Base-by-base conservation (phyloP, 1,140 invertebrate genomes). In the Caenorhabditis remanei region DNA sequence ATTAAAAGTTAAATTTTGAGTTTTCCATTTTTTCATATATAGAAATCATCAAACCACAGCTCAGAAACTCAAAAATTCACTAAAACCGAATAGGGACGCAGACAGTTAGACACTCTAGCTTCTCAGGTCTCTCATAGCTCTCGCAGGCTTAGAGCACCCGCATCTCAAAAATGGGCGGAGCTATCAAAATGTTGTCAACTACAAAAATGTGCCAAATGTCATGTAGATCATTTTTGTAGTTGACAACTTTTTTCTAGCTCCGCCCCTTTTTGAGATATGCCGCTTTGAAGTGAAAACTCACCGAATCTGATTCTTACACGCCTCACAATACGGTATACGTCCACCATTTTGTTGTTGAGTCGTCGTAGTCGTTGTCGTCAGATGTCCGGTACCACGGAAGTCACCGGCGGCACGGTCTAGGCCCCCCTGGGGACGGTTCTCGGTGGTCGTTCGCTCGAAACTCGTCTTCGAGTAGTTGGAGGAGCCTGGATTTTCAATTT, bases 251-350 rank as follows among this genome's bases (percentile, higher is more conserved):
- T 71, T 46, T 4, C 3, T 46, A 71, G 14, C 21, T 63, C 7
- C 24, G 13, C 4, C 19, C 11, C 3, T n/a, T 58, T 58, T 58
- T n/a, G 56, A 21, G 56, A 65, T 83, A 43, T 82, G 6, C 50
- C 5, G 14, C 8, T 9, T 56, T 16, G 53, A 85, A 58, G n/a
- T 21, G 40, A 63, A 63, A 63, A 58, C 83, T 53, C 14, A 88
- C 86, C 89, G 87, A 83, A 89, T 89, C 71, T 88, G 87, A 21
- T 87, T 79, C 43, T 90, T 88, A 56, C 90, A 90, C 14, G 85
- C 61, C 71, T 90, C 90, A 79, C 90, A 90, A 75, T 88, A 90
- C 14, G 90, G 90, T 53, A 87, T 56, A 13, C 82, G 53, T 50
- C 75, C 75, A 46, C 86, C 55, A 40, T 90, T 79, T 11, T 85